These are phyloP conservation scores for Drosophila meridiana DNA, from an alignment of 2,888 invertebrate species.

Conservation along the genomic window DNA sequence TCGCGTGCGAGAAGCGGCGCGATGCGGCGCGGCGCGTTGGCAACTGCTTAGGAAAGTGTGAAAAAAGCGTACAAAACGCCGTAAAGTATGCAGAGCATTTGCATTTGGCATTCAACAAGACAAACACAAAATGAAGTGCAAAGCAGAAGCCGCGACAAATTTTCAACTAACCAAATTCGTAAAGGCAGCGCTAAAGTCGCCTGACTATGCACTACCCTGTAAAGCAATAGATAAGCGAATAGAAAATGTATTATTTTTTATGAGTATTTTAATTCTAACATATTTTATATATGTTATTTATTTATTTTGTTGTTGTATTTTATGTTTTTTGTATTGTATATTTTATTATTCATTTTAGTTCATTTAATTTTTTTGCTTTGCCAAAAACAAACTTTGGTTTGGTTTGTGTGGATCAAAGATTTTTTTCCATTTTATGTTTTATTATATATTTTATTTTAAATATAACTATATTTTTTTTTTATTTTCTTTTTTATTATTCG, in stretches of 20 bases:
- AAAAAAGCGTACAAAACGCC: conserved; percentile 76
- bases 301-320: no score
- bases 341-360: no score
- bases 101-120: conserved; percentile 83
- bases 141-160: conserved; percentile 74
- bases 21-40: conserved; percentile 25
- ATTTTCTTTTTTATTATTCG: no score
- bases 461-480: no score
- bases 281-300: neutral
- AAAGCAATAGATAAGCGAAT: neutral
- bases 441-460: no score
- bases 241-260: no score
- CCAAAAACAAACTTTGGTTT: no score
- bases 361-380: no score
- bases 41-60: conserved; percentile 66
- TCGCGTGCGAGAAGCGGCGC: conserved; percentile 50
- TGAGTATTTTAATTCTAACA: neutral
- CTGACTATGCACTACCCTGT: conserved; percentile 11
- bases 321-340: no score
- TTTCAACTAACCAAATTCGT: conserved; percentile 56
- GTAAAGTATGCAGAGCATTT: conserved; percentile 84
- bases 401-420: no score
- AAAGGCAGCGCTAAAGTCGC: neutral
- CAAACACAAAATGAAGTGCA: conserved; percentile 80
- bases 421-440: no score